A percentile compares a stretch with the other conserved stretches of the same genome.
phyloP scores from a whole-genome alignment of 2,113 vertebrate genomes.

The Ceyx cyanopectus region DNA sequence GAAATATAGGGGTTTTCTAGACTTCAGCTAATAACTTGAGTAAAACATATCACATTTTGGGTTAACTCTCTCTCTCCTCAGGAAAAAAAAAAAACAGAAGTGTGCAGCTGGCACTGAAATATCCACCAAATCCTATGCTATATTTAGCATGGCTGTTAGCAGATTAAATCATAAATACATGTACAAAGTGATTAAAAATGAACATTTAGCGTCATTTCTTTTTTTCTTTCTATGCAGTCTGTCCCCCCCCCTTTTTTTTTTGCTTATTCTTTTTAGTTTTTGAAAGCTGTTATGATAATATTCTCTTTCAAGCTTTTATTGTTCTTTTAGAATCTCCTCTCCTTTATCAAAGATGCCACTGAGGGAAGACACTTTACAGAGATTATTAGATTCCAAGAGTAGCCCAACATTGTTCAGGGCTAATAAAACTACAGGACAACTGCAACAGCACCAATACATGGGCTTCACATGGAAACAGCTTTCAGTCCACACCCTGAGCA shows the following conservation, averaged over 20 bases:
- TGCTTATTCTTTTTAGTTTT: neutral
- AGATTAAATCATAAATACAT: conserved; percentile 15
- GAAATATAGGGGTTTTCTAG: neutral
- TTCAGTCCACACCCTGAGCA: conserved; percentile 32
- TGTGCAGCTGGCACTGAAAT: neutral
- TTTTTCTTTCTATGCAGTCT: neutral
- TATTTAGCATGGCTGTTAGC: neutral
- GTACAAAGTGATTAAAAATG: neutral
- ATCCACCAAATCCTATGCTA: neutral
- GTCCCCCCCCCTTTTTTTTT: neutral
- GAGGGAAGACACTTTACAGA: neutral
- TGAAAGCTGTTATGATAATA: neutral
- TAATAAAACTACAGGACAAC: conserved; percentile 60
- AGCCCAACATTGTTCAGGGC: conserved; percentile 39
- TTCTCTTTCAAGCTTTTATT: neutral
- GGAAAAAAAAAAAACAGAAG: neutral
- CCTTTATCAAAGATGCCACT: conserved; percentile 1
- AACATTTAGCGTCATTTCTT: neutral
- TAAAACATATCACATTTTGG: neutral
- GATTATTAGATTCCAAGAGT: conserved; percentile 44
- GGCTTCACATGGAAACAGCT: neutral
- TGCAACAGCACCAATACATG: neutral
- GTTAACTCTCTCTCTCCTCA: neutral
- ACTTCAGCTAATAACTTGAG: neutral
- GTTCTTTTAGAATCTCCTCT: conserved; percentile 3